Evolutionary conservation across 2,797 vertebrate genomes (phyloP), one percentile per base, ranked within the genome.

Genomic region (Falco concolor): DNA sequence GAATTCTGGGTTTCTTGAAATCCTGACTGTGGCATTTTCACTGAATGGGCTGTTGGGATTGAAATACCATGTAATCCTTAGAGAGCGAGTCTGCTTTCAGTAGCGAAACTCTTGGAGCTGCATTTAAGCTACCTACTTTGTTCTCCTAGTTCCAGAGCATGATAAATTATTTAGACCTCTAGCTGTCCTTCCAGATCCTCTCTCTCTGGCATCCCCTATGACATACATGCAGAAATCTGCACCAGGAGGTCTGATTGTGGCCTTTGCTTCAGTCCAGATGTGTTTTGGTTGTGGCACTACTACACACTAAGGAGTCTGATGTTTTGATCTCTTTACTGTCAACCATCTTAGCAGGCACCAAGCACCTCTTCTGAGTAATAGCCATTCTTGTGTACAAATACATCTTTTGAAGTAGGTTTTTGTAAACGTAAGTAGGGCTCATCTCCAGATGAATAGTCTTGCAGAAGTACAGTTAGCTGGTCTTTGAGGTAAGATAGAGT

Each of bases 21-120:
- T 64, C 65, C 77, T 1, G 0, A 17, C 80, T 47, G 88, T 82
- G 90, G 78, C 74, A 73, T 94, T 94, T 91, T 68, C 84, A 59
- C 78, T 78, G 79, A 40, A 28, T 67, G 70, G 34, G 83, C 83
- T 86, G 68, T 32, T 82, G 87, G 94, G 73, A 76, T 14, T 45
- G 91, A 97, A 96, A 95, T 94, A 18, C 73, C 93, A 88, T 15
- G 64, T 42, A 60, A 67, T 67, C 91, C 86, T 69, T 22, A 15
- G 91, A 50, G 95, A 56, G 42, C 0, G 32, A 90, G 47, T 18
- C 63, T 44, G 30, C 54, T 87, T 36, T 73, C 85, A 76, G 80
- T 24, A 81, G 84, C 67, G 64, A 40, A 87, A 7, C 77, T 38
- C 82, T 17, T 14, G 59, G 73, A 90, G 93, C 87, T 84, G 83